Base-by-base conservation (phyloP, 2,797 vertebrate genomes). In the Malacoctenus gilli region DNA sequence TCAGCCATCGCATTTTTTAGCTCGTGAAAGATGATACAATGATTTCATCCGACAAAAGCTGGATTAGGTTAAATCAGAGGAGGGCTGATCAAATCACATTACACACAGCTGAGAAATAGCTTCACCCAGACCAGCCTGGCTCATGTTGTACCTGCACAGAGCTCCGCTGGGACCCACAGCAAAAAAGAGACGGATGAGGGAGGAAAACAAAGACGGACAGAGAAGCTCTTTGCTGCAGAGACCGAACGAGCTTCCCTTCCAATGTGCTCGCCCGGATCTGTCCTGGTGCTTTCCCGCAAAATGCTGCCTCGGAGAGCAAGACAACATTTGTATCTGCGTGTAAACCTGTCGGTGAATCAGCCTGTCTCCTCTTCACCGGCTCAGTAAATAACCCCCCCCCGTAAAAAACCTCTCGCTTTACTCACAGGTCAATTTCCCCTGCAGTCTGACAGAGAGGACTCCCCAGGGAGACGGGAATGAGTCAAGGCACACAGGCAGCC, bases 391-490 rank as follows among this genome's bases (percentile, higher is more conserved):
- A 79, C 66, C 62, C 25, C 22, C 22, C 22, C 22, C 22, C 22
- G 8, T 4, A 23, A 23, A 75, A 79, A 83, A 78, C 76, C 38
- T 64, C 54, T 61, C n/a, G 25, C 60, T 85, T 83, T 81, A 78
- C 77, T 85, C 80, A 74, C 80, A 77, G 87, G 80, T 85, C 84
- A 75, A 79, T 87, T 82, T 82, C 79, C 72, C 62, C 64, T 58
- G 74, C 79, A 76, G 82, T 69, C 66, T 67, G 82, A 75, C 74
- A 54, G 85, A 56, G 68, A 72, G 59, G 83, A 75, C 75, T 77
- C 80, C 85, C 79, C 4, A 1, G 37, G 53, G 82, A 79, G 79
- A 65, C 36, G 28, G 32, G 79, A 80, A 82, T 79, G 84, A 85
- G 82, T 83, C 77, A 58, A 77, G 76, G 62, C 49, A 11, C 46